phyloP scores from a whole-genome alignment of 2,797 vertebrate species.

The Falco concolor region DNA sequence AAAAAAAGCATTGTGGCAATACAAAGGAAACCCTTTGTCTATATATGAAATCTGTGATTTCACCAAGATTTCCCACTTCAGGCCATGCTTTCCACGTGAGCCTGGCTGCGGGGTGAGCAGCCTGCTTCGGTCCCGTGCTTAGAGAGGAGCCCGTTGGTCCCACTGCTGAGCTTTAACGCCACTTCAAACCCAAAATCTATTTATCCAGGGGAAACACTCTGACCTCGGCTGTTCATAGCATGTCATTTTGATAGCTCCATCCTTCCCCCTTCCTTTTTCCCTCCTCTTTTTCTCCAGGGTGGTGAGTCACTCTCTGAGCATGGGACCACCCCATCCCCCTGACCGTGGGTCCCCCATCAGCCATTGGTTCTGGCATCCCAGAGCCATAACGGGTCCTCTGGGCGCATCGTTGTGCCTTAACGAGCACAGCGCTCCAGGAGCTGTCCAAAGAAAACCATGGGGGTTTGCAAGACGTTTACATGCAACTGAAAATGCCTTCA shows the following conservation, averaged over 20 bases:
- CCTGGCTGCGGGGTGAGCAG: neutral
- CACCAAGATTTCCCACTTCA: neutral
- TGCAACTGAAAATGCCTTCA: neutral
- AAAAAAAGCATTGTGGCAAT: fast-evolving
- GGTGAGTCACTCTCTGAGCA: neutral
- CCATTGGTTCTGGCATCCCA: neutral
- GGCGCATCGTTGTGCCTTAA: fast-evolving
- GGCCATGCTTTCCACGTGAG: fast-evolving
- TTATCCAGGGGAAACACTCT: neutral
- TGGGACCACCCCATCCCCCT: neutral
- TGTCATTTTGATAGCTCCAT: neutral
- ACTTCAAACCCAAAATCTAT: neutral
- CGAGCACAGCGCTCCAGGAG: neutral
- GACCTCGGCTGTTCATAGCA: neutral
- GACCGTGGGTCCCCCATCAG: neutral
- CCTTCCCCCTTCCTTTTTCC: neutral
- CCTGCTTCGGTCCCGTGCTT: fast-evolving
- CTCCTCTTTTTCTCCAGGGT: neutral
- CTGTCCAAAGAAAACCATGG: neutral
- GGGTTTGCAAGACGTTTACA: neutral
- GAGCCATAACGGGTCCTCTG: neutral
- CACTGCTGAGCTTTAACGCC: neutral
- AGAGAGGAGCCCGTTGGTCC: neutral
- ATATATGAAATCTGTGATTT: neutral
- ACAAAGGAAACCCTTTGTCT: neutral